These are phyloP conservation scores for Musca domestica DNA, from an alignment of 1,140 invertebrate genomes.

Conservation along the genomic window DNA sequence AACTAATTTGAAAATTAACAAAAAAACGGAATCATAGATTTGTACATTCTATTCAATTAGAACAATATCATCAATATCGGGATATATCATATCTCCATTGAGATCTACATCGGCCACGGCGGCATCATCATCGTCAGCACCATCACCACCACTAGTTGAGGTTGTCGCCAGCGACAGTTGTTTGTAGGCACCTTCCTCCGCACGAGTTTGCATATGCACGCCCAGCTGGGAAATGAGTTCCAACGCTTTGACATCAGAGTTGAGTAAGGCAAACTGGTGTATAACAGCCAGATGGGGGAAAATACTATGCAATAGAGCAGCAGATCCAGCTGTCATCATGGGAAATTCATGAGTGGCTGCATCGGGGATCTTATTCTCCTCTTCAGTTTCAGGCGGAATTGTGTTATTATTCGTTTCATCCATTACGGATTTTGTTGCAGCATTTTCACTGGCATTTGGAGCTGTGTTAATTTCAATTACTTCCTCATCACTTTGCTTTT, in stretches of 20 bases:
- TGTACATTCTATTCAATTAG: slow-evolving; percentile 39
- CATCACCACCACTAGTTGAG: neutral
- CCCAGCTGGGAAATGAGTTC: slow-evolving; percentile 48
- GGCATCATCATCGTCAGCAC: slow-evolving; percentile 6
- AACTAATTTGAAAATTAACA: too few relatives aligned
- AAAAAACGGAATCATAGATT: neutral
- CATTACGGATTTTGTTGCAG: neutral
- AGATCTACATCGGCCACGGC: neutral
- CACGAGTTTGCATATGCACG: slow-evolving; percentile 50
- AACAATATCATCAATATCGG: slow-evolving; percentile 49
- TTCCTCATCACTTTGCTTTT: slow-evolving; percentile 31
- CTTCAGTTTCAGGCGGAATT: neutral
- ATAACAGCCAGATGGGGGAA: slow-evolving; percentile 49
- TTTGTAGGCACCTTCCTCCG: slow-evolving; percentile 38
- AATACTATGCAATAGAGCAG: slow-evolving; percentile 37
- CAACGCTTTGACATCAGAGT: slow-evolving; percentile 45
- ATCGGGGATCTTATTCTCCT: neutral
- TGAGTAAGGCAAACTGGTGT: slow-evolving; percentile 47
- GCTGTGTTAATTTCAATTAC: slow-evolving; percentile 26
- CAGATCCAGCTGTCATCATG: slow-evolving; percentile 40
- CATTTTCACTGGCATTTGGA: neutral
- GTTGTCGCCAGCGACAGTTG: slow-evolving; percentile 33
- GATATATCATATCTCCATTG: slow-evolving; percentile 35
- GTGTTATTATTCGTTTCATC: neutral
- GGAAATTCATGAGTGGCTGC: neutral